Conservation (phyloP, 2,888 invertebrate genomes). For the Lingula anatina region DNA sequence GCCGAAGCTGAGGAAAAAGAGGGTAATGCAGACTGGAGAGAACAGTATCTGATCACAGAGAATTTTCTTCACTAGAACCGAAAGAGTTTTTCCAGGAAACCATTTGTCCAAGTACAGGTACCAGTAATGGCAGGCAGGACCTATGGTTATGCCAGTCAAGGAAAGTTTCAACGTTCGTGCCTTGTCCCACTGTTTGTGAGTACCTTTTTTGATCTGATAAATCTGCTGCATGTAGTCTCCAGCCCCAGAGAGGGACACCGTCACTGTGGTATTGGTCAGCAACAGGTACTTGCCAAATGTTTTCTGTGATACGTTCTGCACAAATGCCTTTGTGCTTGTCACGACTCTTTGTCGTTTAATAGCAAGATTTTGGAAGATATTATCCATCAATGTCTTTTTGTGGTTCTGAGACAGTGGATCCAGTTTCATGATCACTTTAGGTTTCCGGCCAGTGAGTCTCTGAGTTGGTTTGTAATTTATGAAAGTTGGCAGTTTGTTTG, state of each 20-base stretch:
- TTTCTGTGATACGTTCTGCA: too few species aligned
- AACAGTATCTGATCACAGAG: slow-evolving; percentile 76
- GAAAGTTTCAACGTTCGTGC: slow-evolving; percentile 71
- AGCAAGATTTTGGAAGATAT: too few species aligned
- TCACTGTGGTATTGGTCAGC: slow-evolving; percentile 72
- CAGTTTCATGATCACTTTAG: too few species aligned
- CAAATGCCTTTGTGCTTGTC: too few species aligned
- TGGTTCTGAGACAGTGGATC: too few species aligned
- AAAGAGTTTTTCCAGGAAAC: slow-evolving; percentile 65
- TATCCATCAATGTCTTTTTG: too few species aligned
- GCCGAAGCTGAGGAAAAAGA: slow-evolving; percentile 73
- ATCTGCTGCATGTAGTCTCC: slow-evolving; percentile 79
- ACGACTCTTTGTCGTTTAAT: too few species aligned
- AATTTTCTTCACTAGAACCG: slow-evolving; percentile 64
- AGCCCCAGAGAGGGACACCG: slow-evolving; percentile 67
- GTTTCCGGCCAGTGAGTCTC: too few species aligned
- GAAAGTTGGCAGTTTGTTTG: too few species aligned
- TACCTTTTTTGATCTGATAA: slow-evolving; percentile 59
- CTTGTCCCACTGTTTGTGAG: slow-evolving; percentile 36
- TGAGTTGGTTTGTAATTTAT: too few species aligned
- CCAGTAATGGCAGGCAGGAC: slow-evolving; percentile 80
- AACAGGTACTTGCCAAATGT: slow-evolving; percentile 36
- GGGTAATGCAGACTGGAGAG: slow-evolving; percentile 72
- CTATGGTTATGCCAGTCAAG: slow-evolving; percentile 70
- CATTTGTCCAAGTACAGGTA: slow-evolving; percentile 70